Evolutionary conservation across 92 coral and sea anemone species (phyloP), one percentile per base, ranked within the genome.

Genomic region (Chrysogorgia sp.): DNA sequence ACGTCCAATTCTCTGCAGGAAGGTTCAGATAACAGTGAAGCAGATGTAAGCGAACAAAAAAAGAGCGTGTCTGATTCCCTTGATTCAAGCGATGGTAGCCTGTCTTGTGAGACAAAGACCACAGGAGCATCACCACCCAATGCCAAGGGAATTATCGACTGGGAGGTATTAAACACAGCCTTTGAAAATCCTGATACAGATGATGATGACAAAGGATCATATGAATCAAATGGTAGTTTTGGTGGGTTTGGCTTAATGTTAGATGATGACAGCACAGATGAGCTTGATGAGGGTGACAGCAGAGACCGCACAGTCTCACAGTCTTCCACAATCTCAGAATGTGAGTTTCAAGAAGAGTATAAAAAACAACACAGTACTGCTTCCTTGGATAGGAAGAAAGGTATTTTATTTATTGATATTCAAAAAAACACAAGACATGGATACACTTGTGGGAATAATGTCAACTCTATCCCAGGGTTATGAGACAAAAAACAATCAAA

Each of bases 241-340:
- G 77, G 77, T 28, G 77, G 77, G 41, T 71, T 71, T 47, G 77
- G 77, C 13, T 30, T 71, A 22, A 43, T 71, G 21, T 91, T 96
- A 14, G 97, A 92, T 76, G 41, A 63, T 32, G 17, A 78, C 70
- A 22, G 76, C 40, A 32, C 71, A 40, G 40, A 71, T 48, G 5
- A 65, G 53, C 61, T 19, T 41, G 89, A 87, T 24, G 79, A 52
- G 5, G 85, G 80, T 49, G 61, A 55, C 30, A 41, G 33, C 53
- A 81, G 93, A 29, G 78, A 82, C 30, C 91, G 98, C 33, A 35
- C 80, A 62, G 90, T 84, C 2, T 94, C 98, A 20, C 89, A 94
- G 34, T 94, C 98, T 0, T 91, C 98, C 13, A 89, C 96, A 4
- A 22, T 88, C 1, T 93, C 97, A 20, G 97, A 93, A 68, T 58